Evolutionary conservation across 2,113 vertebrate species (phyloP).

Genomic region (Zapornia atra): DNA sequence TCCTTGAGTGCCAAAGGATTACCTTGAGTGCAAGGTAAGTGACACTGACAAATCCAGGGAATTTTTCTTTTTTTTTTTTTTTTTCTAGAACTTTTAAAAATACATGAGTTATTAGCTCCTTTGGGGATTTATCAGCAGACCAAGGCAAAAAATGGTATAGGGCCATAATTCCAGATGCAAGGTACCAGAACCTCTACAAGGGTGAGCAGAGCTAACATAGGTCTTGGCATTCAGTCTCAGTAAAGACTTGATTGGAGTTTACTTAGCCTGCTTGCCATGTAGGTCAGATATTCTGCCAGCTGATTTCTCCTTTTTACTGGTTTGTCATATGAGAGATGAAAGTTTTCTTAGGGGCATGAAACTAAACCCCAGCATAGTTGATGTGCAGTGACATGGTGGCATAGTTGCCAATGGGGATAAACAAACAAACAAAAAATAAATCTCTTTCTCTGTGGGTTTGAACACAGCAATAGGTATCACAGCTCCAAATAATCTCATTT

Average conservation of each 20-base stretch:
- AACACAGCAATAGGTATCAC: neutral
- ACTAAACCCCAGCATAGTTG: slow-evolving; percentile 7
- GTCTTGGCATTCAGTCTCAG: neutral
- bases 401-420: neutral
- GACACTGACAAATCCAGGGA: slow-evolving; percentile 22
- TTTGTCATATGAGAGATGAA: slow-evolving; percentile 11
- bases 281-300: neutral
- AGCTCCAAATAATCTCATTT: neutral
- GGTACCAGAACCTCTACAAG: neutral
- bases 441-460: neutral
- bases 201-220: neutral
- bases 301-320: slow-evolving; percentile 22
- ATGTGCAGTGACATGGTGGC: slow-evolving; percentile 16
- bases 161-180: neutral
- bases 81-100: slow-evolving; percentile 1
- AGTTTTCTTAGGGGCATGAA: neutral
- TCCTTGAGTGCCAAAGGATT: neutral
- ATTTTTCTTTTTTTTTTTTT: neutral
- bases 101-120: neutral
- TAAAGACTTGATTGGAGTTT: neutral
- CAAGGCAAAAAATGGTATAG: neutral
- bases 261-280: neutral
- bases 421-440: neutral
- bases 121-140: neutral
- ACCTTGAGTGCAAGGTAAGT: neutral